Evolutionary conservation across 2,888 invertebrate species (phyloP).

Genomic region (Horisme vitalbata): DNA sequence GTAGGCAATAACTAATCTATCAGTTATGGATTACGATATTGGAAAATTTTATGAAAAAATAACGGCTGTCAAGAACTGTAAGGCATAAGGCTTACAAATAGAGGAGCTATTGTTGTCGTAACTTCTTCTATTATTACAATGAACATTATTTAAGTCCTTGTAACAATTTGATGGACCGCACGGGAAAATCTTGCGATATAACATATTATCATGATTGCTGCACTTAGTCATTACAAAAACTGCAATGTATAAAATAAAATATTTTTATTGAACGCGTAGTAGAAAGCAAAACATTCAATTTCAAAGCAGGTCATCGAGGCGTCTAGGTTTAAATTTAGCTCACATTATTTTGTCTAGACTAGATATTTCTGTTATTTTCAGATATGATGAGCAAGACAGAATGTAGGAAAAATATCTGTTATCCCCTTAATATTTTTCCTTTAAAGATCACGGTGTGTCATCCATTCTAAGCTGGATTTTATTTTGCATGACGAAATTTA

Average conservation of each 20-base stretch:
- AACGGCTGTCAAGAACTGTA: neutral
- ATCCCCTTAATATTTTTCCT: too few species aligned
- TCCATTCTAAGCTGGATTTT: too few species aligned
- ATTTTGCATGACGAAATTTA: too few species aligned
- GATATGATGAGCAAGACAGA: neutral
- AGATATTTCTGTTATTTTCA: conserved; percentile 12
- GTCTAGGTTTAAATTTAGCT: conserved; percentile 7
- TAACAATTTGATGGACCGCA: conserved; percentile 56
- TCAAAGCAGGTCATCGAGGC: neutral
- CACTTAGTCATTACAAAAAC: conserved; percentile 21
- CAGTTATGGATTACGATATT: neutral
- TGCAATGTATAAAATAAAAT: neutral
- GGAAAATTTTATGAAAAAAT: neutral
- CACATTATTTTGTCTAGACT: conserved; percentile 3
- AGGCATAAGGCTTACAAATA: conserved; percentile 11
- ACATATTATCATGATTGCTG: conserved; percentile 37
- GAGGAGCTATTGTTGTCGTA: conserved; percentile 41
- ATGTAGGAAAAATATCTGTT: neutral
- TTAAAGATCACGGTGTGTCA: too few species aligned
- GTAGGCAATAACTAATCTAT: too few species aligned
- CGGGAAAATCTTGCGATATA: conserved; percentile 42
- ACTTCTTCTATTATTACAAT: conserved; percentile 42
- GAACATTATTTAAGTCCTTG: conserved; percentile 53
- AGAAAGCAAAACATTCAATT: neutral
- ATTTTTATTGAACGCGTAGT: neutral